Evolutionary conservation across 2,113 vertebrate species (phyloP).

Genomic region (Machaerirhynchus nigripectus): DNA sequence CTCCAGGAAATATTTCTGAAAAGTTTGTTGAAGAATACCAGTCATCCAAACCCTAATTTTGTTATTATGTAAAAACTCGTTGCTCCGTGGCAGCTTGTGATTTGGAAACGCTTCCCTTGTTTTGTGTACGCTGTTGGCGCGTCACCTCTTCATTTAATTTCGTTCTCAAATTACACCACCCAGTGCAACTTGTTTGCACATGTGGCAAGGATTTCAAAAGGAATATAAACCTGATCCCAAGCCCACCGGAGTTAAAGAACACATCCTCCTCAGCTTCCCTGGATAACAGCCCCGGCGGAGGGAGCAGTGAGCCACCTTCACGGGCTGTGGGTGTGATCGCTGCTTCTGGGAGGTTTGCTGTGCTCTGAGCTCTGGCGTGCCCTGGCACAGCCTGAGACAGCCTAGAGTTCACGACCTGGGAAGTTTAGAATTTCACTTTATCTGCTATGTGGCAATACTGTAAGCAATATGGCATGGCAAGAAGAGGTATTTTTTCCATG

Average conservation of each 20-base stretch:
- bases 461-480: not conserved
- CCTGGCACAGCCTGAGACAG: not conserved
- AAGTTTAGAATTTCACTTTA: not conserved
- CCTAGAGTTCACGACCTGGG: not conserved
- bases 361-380: rapidly evolving
- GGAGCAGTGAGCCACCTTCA: not conserved
- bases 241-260: not conserved
- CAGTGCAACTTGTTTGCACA: slow-evolving; percentile 36
- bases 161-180: slow-evolving; percentile 45
- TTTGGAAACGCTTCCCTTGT: slow-evolving; percentile 60
- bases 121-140: slow-evolving; percentile 24
- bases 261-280: not conserved
- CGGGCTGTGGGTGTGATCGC: not conserved
- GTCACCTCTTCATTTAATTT: slow-evolving; percentile 66
- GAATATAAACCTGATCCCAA: not conserved
- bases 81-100: slow-evolving; percentile 32
- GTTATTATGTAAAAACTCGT: slow-evolving; percentile 57
- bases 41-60: slow-evolving; percentile 69
- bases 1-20: slow-evolving; percentile 75
- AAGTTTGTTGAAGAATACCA: slow-evolving; percentile 71
- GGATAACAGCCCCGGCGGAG: rapidly evolving
- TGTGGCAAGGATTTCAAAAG: slow-evolving; percentile 4
- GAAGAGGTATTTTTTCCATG: rapidly evolving
- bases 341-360: not conserved
- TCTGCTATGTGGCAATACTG: not conserved